Percentiles rank a stretch among this genome's conserved stretches.
phyloP scores from a whole-genome alignment of 2,888 invertebrate genomes.

The Rhorus exstirpatorius region DNA sequence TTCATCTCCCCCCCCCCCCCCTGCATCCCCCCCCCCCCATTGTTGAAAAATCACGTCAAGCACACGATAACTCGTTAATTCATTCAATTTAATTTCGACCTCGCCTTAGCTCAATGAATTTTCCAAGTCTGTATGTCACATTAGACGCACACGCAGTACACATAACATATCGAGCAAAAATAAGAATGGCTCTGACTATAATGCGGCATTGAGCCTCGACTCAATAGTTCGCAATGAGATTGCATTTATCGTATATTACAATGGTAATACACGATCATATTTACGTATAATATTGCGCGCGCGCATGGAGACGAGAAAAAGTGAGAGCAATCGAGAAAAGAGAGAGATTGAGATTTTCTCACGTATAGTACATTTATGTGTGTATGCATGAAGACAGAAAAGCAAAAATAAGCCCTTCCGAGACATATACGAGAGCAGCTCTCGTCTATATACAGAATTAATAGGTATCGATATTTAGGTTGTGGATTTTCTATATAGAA shows the following conservation, averaged over 20 bases:
- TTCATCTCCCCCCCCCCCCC: no score
- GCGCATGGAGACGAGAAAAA: conserved; percentile 6
- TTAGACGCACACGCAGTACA: neutral
- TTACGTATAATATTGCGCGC: no score
- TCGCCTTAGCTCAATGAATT: conserved; percentile 46
- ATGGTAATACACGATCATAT: conserved; percentile 49
- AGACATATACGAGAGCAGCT: conserved; percentile 3
- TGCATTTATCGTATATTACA: conserved; percentile 50
- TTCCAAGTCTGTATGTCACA: conserved; percentile 5
- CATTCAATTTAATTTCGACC: conserved; percentile 49
- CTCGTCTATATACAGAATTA: neutral
- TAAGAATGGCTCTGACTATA: neutral
- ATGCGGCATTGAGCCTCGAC: conserved; percentile 33
- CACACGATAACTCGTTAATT: no score
- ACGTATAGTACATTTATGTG: neutral
- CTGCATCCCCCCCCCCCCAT: no score
- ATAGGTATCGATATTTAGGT: conserved; percentile 4
- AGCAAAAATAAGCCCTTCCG: neutral
- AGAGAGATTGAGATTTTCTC: neutral
- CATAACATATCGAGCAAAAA: conserved; percentile 18
- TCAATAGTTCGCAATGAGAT: conserved; percentile 37
- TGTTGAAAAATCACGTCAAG: no score
- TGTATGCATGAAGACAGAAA: neutral
- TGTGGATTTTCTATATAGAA: conserved; percentile 8
- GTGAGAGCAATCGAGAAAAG: neutral